Base-by-base conservation (phyloP, 2,797 vertebrate genomes). In the Otus scops region DNA sequence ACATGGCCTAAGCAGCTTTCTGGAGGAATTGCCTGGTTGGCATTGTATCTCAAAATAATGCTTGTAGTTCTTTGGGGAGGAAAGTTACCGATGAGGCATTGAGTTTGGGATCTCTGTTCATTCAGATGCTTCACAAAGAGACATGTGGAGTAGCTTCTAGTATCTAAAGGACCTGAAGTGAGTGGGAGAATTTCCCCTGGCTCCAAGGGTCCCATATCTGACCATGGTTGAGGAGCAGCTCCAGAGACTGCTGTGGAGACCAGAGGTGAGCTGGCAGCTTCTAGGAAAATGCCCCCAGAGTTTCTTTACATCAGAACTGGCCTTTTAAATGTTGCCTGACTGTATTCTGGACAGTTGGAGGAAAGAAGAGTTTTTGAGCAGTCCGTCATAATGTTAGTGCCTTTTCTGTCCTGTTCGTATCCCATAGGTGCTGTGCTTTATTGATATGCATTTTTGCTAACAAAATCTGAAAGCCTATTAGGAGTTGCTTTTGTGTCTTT, bases 391-490 rank as follows among this genome's bases (percentile, higher is more conserved):
- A 69, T 6, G 74, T 95, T 78, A 71, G 87, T 84, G 77, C 82
- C 76, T 89, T 51, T 79, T 63, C 76, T 83, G 36, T 76, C 64
- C 65, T 59, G 6, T 47, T 47, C 3, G 0, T 90, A 87, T 54
- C 86, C 78, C 69, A 64, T 14, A 57, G 87, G 74, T 61, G 1
- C n/a, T 53, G 34, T 57, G 69, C 41, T 85, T 69, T 63, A 28
- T 2, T 61, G 39, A 95, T 59, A 85, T 68, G 73, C n/a, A 71
- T 67, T 88, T 97, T 76, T 59, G 36, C 89, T 93, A 89, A 93
- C 92, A 93, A 51, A 89, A 92, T 30, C 65, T 88, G 94, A 97
- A 95, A 95, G 89, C 65, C 77, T 93, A 84, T 95, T 93, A 95
- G 71, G 36, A 94, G 71, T 75, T 80, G 87, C 78, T 94, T 85